phyloP scores from a whole-genome alignment of 2,113 vertebrate species.

The Falcunculus frontatus region DNA sequence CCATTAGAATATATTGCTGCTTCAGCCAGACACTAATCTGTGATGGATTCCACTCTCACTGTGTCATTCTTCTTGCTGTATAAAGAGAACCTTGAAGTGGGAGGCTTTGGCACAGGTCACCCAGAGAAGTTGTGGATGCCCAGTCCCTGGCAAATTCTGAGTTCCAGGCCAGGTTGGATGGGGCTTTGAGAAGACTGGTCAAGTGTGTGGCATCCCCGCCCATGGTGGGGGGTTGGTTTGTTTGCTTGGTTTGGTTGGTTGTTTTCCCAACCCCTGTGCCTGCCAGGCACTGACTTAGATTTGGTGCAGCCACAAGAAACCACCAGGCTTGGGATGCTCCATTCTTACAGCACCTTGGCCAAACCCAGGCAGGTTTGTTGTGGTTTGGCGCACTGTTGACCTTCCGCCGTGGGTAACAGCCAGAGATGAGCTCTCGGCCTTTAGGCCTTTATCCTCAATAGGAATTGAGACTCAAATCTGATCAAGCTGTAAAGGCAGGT shows the following conservation, averaged over 20 bases:
- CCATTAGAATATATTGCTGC: not conserved
- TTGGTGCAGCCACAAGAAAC: not conserved
- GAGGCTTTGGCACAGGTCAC: not conserved
- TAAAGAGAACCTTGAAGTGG: not conserved
- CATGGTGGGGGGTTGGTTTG: not conserved
- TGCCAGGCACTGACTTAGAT: not conserved
- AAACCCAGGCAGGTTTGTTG: not conserved
- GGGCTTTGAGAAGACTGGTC: not conserved
- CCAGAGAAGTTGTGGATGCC: not conserved
- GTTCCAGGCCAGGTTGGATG: not conserved
- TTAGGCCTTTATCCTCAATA: not conserved
- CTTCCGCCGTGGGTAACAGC: not conserved
- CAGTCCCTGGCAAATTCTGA: rapidly evolving
- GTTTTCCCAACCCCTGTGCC: not conserved
- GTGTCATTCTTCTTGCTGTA: not conserved
- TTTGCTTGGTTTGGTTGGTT: not conserved
- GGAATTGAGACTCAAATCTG: not conserved
- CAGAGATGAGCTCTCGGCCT: not conserved
- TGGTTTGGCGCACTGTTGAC: not conserved
- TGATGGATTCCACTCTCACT: not conserved
- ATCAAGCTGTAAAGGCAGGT: not conserved
- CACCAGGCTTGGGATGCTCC: not conserved
- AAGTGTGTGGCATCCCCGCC: not conserved
- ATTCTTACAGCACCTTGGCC: not conserved
- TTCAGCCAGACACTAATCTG: not conserved